Percentiles rank a stretch among this genome's conserved stretches.
These are phyloP conservation scores for Drosophila nannoptera DNA, from an alignment of 1,140 invertebrate genomes.

Conservation along the genomic window DNA sequence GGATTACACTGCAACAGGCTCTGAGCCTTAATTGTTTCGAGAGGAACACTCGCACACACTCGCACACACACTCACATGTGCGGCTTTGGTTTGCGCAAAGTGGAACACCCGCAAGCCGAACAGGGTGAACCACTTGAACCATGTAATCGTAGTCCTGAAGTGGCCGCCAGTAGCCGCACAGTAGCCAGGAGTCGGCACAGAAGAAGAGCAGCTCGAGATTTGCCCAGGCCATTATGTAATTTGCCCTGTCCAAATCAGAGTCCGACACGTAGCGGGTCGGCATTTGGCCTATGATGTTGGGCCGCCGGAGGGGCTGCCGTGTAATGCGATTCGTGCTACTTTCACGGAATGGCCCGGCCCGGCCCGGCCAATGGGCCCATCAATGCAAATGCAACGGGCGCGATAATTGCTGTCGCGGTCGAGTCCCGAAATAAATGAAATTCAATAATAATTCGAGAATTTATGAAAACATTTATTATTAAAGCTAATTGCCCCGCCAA, in stretches of 20 bases:
- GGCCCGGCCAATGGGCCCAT: constrained; percentile 33
- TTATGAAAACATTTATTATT: constrained; percentile 72
- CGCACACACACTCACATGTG: constrained; percentile 40
- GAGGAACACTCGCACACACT: constrained; percentile 30
- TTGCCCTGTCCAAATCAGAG: constrained; percentile 42
- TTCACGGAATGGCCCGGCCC: constrained; percentile 49
- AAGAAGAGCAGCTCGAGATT: constrained; percentile 32
- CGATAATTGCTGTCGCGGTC: constrained; percentile 32
- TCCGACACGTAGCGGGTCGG: constrained; percentile 15
- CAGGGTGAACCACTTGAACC: constrained; percentile 46
- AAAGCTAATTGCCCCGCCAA: constrained; percentile 73
- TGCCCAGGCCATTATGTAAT: constrained; percentile 72
- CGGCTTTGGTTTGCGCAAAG: constrained; percentile 58
- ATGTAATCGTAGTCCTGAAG: constrained; percentile 56
- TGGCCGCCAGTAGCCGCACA: constrained; percentile 50
- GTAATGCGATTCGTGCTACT: constrained; percentile 71
- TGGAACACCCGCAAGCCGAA: constrained; percentile 65
- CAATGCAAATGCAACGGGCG: constrained; percentile 60
- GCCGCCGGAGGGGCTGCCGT: constrained; percentile 49
- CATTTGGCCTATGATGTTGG: constrained; percentile 21
- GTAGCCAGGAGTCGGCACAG: constrained; percentile 48
- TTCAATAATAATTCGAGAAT: constrained; percentile 41
- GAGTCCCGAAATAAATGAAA: constrained; percentile 10
- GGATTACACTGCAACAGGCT: constrained; percentile 46
- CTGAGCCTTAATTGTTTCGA: constrained; percentile 50